Conservation (phyloP, 1,140 invertebrate genomes). For the Cotesia vestalis region DNA sequence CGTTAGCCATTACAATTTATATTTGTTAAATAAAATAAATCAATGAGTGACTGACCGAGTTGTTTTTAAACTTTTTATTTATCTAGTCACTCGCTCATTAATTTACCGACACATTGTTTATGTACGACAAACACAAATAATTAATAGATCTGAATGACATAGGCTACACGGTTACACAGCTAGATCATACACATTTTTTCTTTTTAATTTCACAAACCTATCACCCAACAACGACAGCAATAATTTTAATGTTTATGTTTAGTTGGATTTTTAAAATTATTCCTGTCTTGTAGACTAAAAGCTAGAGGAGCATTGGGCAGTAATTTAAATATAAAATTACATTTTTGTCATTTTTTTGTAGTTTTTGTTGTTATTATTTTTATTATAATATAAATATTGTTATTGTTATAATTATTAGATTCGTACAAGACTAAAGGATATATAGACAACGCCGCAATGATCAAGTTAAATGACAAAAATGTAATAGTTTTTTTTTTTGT, state of each 20-base stretch:
- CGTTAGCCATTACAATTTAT: conserved; percentile 47
- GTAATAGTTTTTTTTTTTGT: not conserved
- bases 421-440: too few species aligned
- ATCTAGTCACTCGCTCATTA: conserved; percentile 3
- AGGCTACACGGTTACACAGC: conserved; percentile 33
- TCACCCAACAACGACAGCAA: not conserved
- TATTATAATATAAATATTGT: conserved; percentile 13
- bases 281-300: not conserved
- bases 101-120: not conserved
- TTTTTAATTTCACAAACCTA: conserved; percentile 9
- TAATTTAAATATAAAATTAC: conserved; percentile 19
- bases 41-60: conserved; percentile 44
- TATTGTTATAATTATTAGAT: not conserved
- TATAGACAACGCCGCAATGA: too few species aligned
- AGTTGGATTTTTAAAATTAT: not conserved
- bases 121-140: conserved; percentile 12
- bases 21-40: conserved; percentile 41
- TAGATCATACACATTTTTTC: conserved; percentile 33
- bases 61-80: not conserved
- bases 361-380: not conserved
- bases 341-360: not conserved
- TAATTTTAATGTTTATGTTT: conserved; percentile 11
- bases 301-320: conserved; percentile 23
- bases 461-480: too few species aligned
- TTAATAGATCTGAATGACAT: conserved; percentile 19